These are phyloP conservation scores for Ceratosolen solmsi DNA, from an alignment of 1,140 invertebrate genomes.

Conservation along the genomic window DNA sequence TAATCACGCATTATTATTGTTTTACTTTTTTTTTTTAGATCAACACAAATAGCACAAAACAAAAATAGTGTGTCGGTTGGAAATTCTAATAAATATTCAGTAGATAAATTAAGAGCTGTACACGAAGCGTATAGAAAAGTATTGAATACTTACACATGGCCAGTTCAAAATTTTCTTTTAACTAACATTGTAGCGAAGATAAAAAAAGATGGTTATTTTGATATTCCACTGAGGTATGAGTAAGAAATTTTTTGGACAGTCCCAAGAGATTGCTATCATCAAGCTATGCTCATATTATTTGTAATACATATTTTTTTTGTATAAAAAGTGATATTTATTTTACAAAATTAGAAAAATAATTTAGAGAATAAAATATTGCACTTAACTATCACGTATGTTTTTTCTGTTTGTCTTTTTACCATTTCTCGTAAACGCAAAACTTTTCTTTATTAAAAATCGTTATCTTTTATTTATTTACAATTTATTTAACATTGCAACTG, in stretches of 20 bases:
- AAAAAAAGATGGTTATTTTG: constrained; percentile 50
- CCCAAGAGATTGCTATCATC: constrained; percentile 15
- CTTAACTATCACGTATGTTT: constrained; percentile 3
- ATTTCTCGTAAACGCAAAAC: neutral
- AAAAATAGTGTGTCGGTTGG: constrained; percentile 9
- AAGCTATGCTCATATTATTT: constrained; percentile 1
- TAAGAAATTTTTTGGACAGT: neutral
- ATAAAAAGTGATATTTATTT: neutral
- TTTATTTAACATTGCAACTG: neutral
- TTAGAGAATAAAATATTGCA: constrained; percentile 34
- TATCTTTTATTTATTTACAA: neutral
- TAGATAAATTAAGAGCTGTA: constrained; percentile 17
- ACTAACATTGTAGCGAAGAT: constrained; percentile 55
- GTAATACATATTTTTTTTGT: neutral
- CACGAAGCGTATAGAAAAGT: constrained; percentile 39
- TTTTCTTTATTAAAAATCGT: neutral
- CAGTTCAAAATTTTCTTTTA: constrained; percentile 57
- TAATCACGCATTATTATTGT: constrained; percentile 27
- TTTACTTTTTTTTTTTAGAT: constrained; percentile 47
- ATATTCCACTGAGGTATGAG: constrained; percentile 17
- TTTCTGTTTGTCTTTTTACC: constrained; percentile 19
- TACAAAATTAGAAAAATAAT: constrained; percentile 8
- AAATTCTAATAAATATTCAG: constrained; percentile 3
- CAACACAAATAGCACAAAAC: constrained; percentile 28
- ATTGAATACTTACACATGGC: constrained; percentile 52